phyloP scores from a whole-genome alignment of 1,140 invertebrate genomes.

The Frieseomelitta varia region DNA sequence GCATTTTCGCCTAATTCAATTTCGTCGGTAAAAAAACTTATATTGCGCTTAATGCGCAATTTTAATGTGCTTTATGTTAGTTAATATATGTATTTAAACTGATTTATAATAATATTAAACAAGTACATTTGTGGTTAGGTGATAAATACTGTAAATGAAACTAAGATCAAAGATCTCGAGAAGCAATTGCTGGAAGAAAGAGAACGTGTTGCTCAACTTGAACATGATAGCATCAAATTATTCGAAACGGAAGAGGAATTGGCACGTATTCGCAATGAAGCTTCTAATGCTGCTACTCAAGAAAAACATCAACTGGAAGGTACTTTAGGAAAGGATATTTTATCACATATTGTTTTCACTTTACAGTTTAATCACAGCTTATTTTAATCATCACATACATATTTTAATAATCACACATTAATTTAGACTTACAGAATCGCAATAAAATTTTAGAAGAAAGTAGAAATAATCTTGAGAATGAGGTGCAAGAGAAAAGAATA shows the following conservation, averaged over 20 bases:
- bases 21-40: background rate
- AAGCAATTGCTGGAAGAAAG: slow-evolving; percentile 80
- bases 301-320: slow-evolving; percentile 56
- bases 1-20: slow-evolving; percentile 7
- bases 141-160: slow-evolving; percentile 80
- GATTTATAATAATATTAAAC: slow-evolving; percentile 37
- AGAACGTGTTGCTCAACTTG: slow-evolving; percentile 80
- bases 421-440: slow-evolving; percentile 62
- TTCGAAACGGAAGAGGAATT: slow-evolving; percentile 84
- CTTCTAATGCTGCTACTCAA: slow-evolving; percentile 5
- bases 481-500: slow-evolving; percentile 37
- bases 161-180: slow-evolving; percentile 83
- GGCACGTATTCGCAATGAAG: slow-evolving; percentile 77
- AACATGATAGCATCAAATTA: slow-evolving; percentile 82
- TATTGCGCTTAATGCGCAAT: background rate
- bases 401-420: background rate
- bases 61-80: slow-evolving; percentile 36
- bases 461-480: slow-evolving; percentile 69
- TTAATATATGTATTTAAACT: background rate
- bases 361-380: background rate
- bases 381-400: background rate
- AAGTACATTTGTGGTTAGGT: slow-evolving; percentile 74
- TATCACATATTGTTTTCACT: background rate
- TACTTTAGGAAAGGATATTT: background rate
- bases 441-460: slow-evolving; percentile 74